These are phyloP conservation scores for Microtus agrestis DNA, from an alignment of 2,797 vertebrate species.

Conservation along the genomic window DNA sequence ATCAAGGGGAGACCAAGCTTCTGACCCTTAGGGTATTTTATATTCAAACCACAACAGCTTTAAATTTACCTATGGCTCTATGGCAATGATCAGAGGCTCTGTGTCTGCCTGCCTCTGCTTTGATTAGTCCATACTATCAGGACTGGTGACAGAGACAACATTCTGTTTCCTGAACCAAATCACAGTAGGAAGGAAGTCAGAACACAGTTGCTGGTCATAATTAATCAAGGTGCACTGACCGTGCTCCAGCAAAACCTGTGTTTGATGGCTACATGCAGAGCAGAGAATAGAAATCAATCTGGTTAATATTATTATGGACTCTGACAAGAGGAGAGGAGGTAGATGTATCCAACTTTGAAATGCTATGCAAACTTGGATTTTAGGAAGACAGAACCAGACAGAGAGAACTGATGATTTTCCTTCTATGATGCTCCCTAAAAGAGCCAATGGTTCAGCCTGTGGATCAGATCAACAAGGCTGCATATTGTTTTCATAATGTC, in stretches of 20 bases:
- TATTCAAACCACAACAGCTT: background rate
- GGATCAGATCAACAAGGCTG: background rate
- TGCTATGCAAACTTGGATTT: slow-evolving; percentile 24
- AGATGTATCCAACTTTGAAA: slow-evolving; percentile 53
- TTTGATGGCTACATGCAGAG: slow-evolving; percentile 77
- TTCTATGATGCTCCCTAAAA: background rate
- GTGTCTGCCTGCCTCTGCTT: background rate
- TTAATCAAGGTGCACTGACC: slow-evolving; percentile 82
- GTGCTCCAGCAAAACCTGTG: slow-evolving; percentile 78
- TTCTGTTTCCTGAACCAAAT: slow-evolving; percentile 30
- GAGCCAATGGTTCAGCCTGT: background rate
- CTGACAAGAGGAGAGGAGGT: slow-evolving; percentile 77
- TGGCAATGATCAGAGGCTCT: background rate
- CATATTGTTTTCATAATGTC: background rate
- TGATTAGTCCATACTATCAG: background rate
- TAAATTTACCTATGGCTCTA: background rate
- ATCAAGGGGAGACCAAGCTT: background rate
- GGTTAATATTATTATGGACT: slow-evolving; percentile 81
- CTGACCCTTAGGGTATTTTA: background rate
- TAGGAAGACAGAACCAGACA: background rate
- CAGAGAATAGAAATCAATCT: slow-evolving; percentile 79
- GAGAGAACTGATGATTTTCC: background rate
- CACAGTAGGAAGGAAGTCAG: slow-evolving; percentile 37
- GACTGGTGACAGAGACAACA: background rate
- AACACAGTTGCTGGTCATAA: slow-evolving; percentile 70